phyloP scores from a whole-genome alignment of 2,797 vertebrate genomes.

The Dallia pectoralis region DNA sequence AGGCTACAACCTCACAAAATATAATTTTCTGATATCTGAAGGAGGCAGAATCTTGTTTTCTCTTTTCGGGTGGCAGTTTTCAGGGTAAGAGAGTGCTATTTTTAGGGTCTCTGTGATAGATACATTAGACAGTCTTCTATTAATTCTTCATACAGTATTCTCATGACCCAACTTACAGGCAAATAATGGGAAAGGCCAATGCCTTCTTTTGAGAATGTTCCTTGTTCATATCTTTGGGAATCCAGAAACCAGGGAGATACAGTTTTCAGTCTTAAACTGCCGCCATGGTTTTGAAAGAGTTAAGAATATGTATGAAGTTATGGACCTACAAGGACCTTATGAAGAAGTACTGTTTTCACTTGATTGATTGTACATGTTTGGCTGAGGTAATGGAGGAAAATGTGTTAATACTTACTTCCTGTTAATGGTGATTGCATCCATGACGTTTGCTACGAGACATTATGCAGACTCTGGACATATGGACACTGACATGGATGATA shows the following conservation, averaged over 20 bases:
- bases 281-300: constrained; percentile 39
- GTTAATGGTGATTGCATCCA: constrained; percentile 50
- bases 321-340: constrained; percentile 46
- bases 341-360: constrained; percentile 38
- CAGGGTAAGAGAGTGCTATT: constrained; percentile 20
- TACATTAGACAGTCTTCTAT: background rate
- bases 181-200: constrained; percentile 44
- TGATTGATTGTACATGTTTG: constrained; percentile 54
- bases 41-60: constrained; percentile 39
- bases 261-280: constrained; percentile 44
- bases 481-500: constrained; percentile 63
- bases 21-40: constrained; percentile 40
- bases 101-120: constrained; percentile 8
- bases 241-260: constrained; percentile 38
- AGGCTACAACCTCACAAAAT: constrained; percentile 47
- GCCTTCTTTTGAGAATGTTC: constrained; percentile 14
- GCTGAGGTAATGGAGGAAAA: constrained; percentile 40
- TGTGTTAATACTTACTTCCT: constrained; percentile 43
- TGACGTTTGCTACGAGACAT: constrained; percentile 44
- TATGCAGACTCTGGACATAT: constrained; percentile 59
- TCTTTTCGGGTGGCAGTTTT: constrained; percentile 37
- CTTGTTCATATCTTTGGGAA: constrained; percentile 3
- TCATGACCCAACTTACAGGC: constrained; percentile 53
- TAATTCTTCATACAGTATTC: constrained; percentile 53
- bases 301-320: constrained; percentile 55